Conservation (phyloP, 1,140 invertebrate genomes). For the Babylonia areolata region DNA sequence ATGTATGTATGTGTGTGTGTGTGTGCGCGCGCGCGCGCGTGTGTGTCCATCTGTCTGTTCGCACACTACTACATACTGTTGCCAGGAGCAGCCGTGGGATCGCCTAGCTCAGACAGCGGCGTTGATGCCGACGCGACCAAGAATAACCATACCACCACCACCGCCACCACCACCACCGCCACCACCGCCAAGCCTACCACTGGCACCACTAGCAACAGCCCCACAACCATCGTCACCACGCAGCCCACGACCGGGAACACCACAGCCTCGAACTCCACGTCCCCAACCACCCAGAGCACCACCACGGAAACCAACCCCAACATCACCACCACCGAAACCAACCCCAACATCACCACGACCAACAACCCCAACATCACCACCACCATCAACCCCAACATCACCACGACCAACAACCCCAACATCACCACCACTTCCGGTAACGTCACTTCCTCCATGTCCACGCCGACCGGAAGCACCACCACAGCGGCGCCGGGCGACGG, state of each 20-base stretch:
- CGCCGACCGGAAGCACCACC: slow-evolving; percentile 47
- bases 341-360: slow-evolving; percentile 15
- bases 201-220: slow-evolving; percentile 18
- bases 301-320: slow-evolving; percentile 24
- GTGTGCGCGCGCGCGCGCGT: too few relatives aligned
- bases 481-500: slow-evolving; percentile 24
- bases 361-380: too few relatives aligned
- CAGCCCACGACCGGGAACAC: not conserved
- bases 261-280: not conserved
- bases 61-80: not conserved
- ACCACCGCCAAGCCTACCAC: slow-evolving; percentile 39
- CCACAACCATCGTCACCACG: slow-evolving; percentile 1
- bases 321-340: not conserved
- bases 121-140: not conserved
- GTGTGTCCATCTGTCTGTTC: too few relatives aligned
- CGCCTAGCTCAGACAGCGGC: not conserved
- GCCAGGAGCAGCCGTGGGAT: too few relatives aligned
- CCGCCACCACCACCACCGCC: slow-evolving; percentile 43
- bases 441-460: not conserved
- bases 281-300: slow-evolving; percentile 1
- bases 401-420: not conserved
- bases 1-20: too few relatives aligned
- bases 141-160: not conserved
- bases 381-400: not conserved
- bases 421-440: not conserved